Evolutionary conservation across 2,113 vertebrate species (phyloP), one percentile per base, ranked within the genome.

Genomic region (Euleptes europaea): DNA sequence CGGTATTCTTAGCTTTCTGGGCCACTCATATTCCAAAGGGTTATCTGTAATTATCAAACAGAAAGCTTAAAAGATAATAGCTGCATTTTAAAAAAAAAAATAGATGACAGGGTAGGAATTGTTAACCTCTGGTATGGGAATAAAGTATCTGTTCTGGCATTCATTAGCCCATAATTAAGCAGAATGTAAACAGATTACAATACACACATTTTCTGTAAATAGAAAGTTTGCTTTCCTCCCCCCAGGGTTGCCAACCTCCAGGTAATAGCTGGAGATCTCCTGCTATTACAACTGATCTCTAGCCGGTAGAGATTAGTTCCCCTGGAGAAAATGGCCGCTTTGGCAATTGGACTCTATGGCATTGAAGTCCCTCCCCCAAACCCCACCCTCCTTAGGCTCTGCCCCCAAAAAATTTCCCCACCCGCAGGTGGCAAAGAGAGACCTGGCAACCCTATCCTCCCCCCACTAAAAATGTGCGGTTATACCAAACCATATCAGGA

Each of bases 11-110:
- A 92, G 40, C 7, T 78, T 54, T 49, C 75, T 78, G 57, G 82
- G 72, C 72, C 87, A 90, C 54, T 51, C 72, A 67, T 81, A 38
- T 83, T 80, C 66, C 80, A 82, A 33, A n/a, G 42, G 26, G 54
- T 83, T 84, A 85, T 84, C 65, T 77, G 71, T 87, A 42, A 42
- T 33, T 21, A 38, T 86, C 86, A 87, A 86, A 91, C 88, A 67
- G 87, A 33, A 21, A 84, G 54, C 42, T 76, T 86, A 79, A 84
- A 83, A 89, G 19, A 35, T 35, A 78, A 79, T 67, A 83, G 33
- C 67, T 70, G 88, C n/a, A 54, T 76, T 85, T 92, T 78, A 84
- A 19, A 86, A 88, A 90, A 80, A 82, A 66, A 60, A 35, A 86
- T 90, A 76, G 1, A 3, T 47, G 84, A 72, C 54, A 89, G 54